Conservation (phyloP, 2,113 vertebrate species). For the Octodon degus region DNA sequence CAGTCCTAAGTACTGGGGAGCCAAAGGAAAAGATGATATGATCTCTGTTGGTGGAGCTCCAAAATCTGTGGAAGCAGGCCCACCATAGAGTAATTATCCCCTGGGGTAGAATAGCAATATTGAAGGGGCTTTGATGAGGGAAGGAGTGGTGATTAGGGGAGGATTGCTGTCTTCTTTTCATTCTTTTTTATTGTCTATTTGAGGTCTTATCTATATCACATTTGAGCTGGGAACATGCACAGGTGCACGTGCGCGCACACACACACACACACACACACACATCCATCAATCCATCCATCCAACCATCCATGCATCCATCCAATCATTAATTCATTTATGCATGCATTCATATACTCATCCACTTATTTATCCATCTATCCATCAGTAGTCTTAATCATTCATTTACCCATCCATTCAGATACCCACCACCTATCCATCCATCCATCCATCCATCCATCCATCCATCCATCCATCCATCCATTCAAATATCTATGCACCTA, state of each 20-base stretch:
- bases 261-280: not conserved
- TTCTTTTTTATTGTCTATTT: not conserved
- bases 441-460: not conserved
- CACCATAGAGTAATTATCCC: not conserved
- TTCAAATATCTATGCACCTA: not conserved
- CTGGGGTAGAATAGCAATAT: not conserved
- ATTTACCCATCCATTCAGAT: no score
- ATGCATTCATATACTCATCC: no score
- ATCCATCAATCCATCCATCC: no score
- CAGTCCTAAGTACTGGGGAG: not conserved
- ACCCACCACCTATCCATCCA: not conserved
- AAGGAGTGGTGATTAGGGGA: not conserved
- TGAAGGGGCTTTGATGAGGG: not conserved
- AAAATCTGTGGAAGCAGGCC: not conserved
- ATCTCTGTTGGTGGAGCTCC: not conserved
- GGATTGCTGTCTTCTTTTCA: not conserved
- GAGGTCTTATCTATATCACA: not conserved
- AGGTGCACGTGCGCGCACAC: no score
- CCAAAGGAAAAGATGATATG: not conserved
- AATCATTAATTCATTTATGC: no score
- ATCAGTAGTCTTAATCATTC: no score
- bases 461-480: not conserved
- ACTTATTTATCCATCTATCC: no score
- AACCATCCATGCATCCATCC: no score
- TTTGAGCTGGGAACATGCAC: not conserved